Evolutionary conservation across 2,888 invertebrate species (phyloP).

Genomic region (Tineola bisselliella): DNA sequence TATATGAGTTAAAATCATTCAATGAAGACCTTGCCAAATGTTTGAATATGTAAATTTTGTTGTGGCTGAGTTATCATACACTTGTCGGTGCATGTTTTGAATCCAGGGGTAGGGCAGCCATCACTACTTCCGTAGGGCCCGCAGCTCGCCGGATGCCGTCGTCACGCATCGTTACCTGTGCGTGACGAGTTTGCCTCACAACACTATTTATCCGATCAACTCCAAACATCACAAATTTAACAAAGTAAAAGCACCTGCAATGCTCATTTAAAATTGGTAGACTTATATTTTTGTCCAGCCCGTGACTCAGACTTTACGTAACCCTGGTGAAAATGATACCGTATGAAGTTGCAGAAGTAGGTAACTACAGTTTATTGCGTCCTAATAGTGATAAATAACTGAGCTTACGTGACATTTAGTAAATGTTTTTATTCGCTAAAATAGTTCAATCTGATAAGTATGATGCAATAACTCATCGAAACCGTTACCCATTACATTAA

Average conservation of each 20-base stretch:
- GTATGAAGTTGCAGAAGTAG: conserved; percentile 31
- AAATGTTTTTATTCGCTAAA: neutral
- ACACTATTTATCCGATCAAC: conserved; percentile 25
- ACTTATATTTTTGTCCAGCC: conserved; percentile 15
- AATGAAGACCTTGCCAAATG: neutral
- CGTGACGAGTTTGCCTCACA: conserved; percentile 55
- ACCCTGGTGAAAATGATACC: conserved; percentile 16
- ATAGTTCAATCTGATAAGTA: too few species aligned
- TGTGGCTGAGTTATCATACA: conserved; percentile 1
- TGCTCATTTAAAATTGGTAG: conserved; percentile 15
- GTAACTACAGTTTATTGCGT: conserved; percentile 13
- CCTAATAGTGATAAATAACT: neutral
- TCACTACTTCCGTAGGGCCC: conserved; percentile 45
- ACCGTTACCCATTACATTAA: too few species aligned
- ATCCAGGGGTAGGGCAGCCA: conserved; percentile 33
- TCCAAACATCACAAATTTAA: conserved; percentile 18
- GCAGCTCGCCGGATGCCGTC: conserved; percentile 40
- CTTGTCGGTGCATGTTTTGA: conserved; percentile 5
- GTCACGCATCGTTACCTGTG: conserved; percentile 51
- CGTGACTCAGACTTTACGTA: conserved; percentile 22
- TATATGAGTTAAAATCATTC: neutral
- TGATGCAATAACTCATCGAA: too few species aligned
- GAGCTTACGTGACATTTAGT: neutral
- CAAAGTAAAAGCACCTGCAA: conserved; percentile 11
- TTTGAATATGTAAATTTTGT: neutral